These are phyloP conservation scores for Pasiphila rectangulata DNA, from an alignment of 2,888 invertebrate genomes.

Conservation along the genomic window DNA sequence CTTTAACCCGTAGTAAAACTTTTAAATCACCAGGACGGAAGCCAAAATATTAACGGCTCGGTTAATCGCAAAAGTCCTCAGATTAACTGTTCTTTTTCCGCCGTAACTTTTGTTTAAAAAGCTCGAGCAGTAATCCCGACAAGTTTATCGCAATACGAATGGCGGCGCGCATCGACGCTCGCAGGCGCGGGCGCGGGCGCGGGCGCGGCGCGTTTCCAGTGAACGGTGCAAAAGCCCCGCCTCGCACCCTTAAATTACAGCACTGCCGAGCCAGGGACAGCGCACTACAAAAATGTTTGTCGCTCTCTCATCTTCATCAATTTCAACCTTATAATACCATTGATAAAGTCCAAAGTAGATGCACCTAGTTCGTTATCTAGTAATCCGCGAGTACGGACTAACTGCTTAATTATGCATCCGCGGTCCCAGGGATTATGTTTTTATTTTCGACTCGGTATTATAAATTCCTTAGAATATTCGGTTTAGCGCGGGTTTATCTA, in stretches of 20 bases:
- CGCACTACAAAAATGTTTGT: slow-evolving; percentile 23
- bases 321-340: slow-evolving; percentile 5
- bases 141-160: slow-evolving; percentile 28
- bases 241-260: slow-evolving; percentile 23
- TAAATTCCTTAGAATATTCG: slow-evolving; percentile 63
- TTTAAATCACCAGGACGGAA: slow-evolving; percentile 19
- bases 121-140: slow-evolving; percentile 27
- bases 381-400: slow-evolving; percentile 58
- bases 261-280: slow-evolving; percentile 19
- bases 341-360: slow-evolving; percentile 9
- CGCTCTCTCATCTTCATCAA: not conserved
- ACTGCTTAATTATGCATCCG: slow-evolving; percentile 67
- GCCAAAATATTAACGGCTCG: slow-evolving; percentile 29
- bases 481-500: slow-evolving; percentile 51
- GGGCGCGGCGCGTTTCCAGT: too few relatives aligned
- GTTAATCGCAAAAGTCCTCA: slow-evolving; percentile 27
- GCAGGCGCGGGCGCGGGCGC: not conserved
- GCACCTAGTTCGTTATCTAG: slow-evolving; percentile 27
- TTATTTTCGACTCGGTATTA: slow-evolving; percentile 61
- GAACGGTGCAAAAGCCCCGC: slow-evolving; percentile 25
- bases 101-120: slow-evolving; percentile 26
- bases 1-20: slow-evolving; percentile 3
- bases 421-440: slow-evolving; percentile 58
- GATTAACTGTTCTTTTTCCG: slow-evolving; percentile 26
- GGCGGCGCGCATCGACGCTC: not conserved